A percentile compares a stretch with the other conserved stretches of the same genome.
Evolutionary conservation across 2,888 invertebrate species (phyloP).

Genomic region (Eristalis arbustorum): DNA sequence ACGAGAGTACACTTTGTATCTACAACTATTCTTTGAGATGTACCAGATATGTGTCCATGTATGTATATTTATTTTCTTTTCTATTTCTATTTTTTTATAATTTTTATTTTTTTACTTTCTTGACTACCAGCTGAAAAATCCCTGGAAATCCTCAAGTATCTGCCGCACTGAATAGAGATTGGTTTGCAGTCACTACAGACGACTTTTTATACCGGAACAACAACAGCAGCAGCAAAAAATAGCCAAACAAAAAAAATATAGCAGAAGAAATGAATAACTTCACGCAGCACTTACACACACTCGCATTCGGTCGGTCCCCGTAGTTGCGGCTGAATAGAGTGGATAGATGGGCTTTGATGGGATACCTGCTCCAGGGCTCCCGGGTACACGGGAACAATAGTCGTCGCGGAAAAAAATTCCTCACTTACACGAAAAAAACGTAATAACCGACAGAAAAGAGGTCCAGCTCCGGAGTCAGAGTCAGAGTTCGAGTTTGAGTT

Average conservation of each 20-base stretch:
- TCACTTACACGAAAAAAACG: neutral
- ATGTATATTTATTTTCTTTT: neutral
- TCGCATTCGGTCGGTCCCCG: neutral
- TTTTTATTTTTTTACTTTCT: neutral
- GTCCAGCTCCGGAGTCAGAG: neutral
- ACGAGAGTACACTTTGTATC: neutral
- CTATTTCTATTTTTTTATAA: neutral
- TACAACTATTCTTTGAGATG: neutral
- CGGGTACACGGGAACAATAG: neutral
- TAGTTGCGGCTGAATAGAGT: neutral
- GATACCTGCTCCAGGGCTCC: neutral
- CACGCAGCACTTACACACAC: neutral
- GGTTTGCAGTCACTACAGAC: neutral
- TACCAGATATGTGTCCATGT: neutral
- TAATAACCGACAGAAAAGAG: neutral
- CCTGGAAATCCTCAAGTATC: slow-evolving; percentile 3
- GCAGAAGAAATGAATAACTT: neutral
- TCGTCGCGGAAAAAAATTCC: neutral
- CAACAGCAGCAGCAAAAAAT: slow-evolving; percentile 32
- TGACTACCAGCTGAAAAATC: neutral
- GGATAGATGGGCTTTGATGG: neutral
- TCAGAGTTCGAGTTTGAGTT: neutral
- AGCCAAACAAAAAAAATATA: slow-evolving; percentile 11
- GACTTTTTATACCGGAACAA: slow-evolving; percentile 2
- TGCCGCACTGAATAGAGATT: slow-evolving; percentile 3